Base-by-base conservation (phyloP, 35 echinoderm and acorn worm species). In the Heliocidaris tuberculata region DNA sequence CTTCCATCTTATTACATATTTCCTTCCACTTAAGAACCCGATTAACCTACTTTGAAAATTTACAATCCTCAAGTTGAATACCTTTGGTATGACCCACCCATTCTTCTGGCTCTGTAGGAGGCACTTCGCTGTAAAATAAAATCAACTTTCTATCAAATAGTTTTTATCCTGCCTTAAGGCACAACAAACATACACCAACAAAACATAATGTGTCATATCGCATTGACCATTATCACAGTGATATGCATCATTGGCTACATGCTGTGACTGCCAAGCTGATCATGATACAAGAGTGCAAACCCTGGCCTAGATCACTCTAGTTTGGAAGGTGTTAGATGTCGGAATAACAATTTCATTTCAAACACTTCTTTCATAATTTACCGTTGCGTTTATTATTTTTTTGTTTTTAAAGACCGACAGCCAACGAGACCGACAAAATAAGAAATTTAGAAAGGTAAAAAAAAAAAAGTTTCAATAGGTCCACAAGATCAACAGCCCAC, bases 101-200 rank as follows among this genome's bases (percentile, higher is more conserved):
- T 78, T 78, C 65, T 78, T 78, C 17, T 78, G 65, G 27, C 65
- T 78, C 21, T 8, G 65, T 78, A n/a, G 65, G 65, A 78, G 65
- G 65, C 65, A 17, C 65, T 5, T 78, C 65, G 21, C 27, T 78
- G 15, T 78, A 78, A 19, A 78, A 78, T n/a, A 78, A 78, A 78
- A n/a, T 78, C 65, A 78, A 78, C 21, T 78, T 78, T 78, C 65
- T 78, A 78, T 78, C 65, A n/a, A 78, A 78, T 78, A 78, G 65
- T 27, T 78, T 78, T 78, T 78, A 21, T 27, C 27, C 65, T n/a
- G 19, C 21, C 65, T n/a, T n/a, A 8, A 78, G 65, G 65, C 65
- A 27, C 19, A 7, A 0, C 65, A 78, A 78, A 78, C 65, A 78
- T 8, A 24, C 27, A 78, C 27, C 65, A 8, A 78, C 19, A 78